A percentile compares a stretch with the other conserved stretches of the same genome.
Evolutionary conservation across 2,797 vertebrate genomes (phyloP).

Genomic region (Sphaeramia orbicularis): DNA sequence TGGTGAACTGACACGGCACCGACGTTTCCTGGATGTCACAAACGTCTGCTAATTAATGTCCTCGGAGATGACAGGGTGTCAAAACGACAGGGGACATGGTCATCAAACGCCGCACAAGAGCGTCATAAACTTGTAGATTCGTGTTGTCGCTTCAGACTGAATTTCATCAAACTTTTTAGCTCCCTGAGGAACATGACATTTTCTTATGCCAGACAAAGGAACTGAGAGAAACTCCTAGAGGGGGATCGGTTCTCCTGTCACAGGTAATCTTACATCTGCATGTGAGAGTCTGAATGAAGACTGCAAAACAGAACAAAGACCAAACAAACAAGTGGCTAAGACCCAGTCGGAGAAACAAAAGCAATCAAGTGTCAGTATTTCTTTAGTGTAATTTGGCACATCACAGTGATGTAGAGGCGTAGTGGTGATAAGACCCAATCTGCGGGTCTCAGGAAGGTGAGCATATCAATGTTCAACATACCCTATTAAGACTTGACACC

Average conservation of each 20-base stretch:
- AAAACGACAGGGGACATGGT: slow-evolving; percentile 58
- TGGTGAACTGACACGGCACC: slow-evolving; percentile 53
- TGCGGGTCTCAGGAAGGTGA: slow-evolving; percentile 72
- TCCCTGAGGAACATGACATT: slow-evolving; percentile 54
- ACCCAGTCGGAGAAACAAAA: slow-evolving; percentile 5
- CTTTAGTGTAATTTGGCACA: slow-evolving; percentile 55
- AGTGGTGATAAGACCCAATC: slow-evolving; percentile 58
- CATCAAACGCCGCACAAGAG: slow-evolving; percentile 44
- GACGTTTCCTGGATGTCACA: slow-evolving; percentile 55
- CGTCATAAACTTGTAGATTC: slow-evolving; percentile 55
- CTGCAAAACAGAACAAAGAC: slow-evolving; percentile 25
- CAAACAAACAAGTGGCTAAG: slow-evolving; percentile 27
- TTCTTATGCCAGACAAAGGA: slow-evolving; percentile 39
- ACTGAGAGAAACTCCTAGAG: slow-evolving; percentile 33
- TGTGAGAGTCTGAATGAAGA: slow-evolving; percentile 13
- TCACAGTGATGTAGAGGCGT: slow-evolving; percentile 64
- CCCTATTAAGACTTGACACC: slow-evolving; percentile 82
- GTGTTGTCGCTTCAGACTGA: slow-evolving; percentile 44
- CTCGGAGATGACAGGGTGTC: slow-evolving; percentile 45
- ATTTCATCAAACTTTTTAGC: slow-evolving; percentile 54
- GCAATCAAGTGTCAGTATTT: slow-evolving; percentile 37
- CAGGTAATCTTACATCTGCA: slow-evolving; percentile 42
- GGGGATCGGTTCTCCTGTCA: slow-evolving; percentile 38
- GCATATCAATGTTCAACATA: slow-evolving; percentile 79
- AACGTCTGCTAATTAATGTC: slow-evolving; percentile 63